Base-by-base conservation (phyloP, 2,797 vertebrate genomes). In the Urosaurus nigricauda region DNA sequence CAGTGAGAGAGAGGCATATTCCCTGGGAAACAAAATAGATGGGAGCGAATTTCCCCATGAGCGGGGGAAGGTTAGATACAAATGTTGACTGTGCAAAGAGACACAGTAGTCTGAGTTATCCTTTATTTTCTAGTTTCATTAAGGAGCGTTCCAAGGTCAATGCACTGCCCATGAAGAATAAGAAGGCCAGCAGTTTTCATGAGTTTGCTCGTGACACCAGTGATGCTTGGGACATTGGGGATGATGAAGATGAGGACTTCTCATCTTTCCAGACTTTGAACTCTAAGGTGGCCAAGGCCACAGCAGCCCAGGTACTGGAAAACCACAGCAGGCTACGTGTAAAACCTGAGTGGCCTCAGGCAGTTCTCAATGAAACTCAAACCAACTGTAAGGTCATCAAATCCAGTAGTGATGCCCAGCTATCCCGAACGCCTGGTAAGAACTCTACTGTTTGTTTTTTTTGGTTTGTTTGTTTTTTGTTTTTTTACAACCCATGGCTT, bases 221-320 rank as follows among this genome's bases (percentile, higher is more conserved):
- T 24, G 99, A 99, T 11, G 99, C 99, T 63, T 99, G 99, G 99
- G 98, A 99, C 96, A 98, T 99, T 0, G 98, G 98, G 0, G 99
- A 99, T 40, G 98, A 99, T 0, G 98, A 98, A 43, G 97, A 98
- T 0, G 95, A 97, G 81, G 96, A 97, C 84, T 96, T 97, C 37
- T 94, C 97, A 0, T 95, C 97, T 92, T 96, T 97, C 91, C 97
- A 97, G 83, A 96, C 97, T 87, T 93, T 98, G 93, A 97, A 97
- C 95, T 98, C 97, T 87, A 94, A 97, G 82, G 97, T 97, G 88
- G 94, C 95, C 29, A 94, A 93, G 88, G 95, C 95, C 84, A 95
- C 97, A 0, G 97, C 97, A 11, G 96, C 92, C 0, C 95, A 95
- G 93, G 96, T 97, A 6, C 91, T 97, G 53, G 96, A 97, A 90